Conservation (phyloP, 2,797 vertebrate genomes). For the Notamacropus eugenii region DNA sequence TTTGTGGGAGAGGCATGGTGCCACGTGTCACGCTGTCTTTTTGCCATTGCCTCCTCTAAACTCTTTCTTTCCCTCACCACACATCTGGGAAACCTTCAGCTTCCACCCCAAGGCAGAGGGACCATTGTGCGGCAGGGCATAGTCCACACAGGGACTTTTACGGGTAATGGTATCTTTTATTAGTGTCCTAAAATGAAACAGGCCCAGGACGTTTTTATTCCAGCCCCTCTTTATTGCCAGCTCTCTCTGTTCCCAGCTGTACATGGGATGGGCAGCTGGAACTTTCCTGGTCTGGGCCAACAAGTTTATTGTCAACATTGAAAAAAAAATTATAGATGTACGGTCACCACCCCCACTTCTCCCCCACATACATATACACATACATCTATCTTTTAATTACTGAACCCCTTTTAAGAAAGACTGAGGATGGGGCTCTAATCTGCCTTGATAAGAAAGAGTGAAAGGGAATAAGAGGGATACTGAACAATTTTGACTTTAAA, state of each 20-base stretch:
- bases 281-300: not conserved
- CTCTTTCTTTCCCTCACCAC: not conserved
- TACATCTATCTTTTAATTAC: not conserved
- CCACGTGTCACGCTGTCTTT: not conserved
- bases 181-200: constrained; percentile 68
- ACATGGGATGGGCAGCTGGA: not conserved
- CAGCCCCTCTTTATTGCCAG: not conserved
- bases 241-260: not conserved
- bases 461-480: not conserved
- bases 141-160: constrained; percentile 46
- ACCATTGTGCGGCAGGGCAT: constrained; percentile 60
- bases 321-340: accelerated
- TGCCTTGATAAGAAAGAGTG: not conserved
- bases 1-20: not conserved
- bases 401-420: not conserved
- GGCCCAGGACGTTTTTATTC: constrained; percentile 10
- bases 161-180: constrained; percentile 63
- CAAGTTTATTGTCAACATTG: not conserved
- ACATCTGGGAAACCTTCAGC: constrained; percentile 54
- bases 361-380: not conserved
- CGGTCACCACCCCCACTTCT: not conserved
- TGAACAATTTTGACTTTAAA: not conserved
- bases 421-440: not conserved
- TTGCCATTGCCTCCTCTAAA: not conserved
- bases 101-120: constrained; percentile 4